phyloP scores from a whole-genome alignment of 2,113 vertebrate genomes.

The Lates calcarifer region DNA sequence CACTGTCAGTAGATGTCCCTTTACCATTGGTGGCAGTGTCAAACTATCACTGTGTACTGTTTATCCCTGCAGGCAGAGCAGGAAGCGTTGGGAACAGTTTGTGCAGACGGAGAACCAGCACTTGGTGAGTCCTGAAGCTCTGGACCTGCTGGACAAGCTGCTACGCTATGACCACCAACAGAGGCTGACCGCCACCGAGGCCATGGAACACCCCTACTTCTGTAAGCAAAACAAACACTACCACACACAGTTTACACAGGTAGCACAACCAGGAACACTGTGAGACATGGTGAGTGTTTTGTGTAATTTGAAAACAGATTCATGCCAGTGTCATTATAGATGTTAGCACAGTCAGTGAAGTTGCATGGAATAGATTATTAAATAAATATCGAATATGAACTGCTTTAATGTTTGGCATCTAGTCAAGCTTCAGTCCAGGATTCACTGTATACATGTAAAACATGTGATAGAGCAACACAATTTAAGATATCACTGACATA shows the following conservation, averaged over 20 bases:
- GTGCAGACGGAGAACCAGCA: slow-evolving; percentile 98
- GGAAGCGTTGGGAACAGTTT: slow-evolving; percentile 99
- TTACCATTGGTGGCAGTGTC: neutral
- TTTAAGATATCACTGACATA: no score
- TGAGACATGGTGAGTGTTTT: no score
- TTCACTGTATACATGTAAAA: no score
- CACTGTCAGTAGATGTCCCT: neutral
- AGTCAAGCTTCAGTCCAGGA: no score
- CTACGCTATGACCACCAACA: slow-evolving; percentile 99
- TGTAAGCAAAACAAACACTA: slow-evolving; percentile 84
- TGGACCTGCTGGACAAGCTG: slow-evolving; percentile 98
- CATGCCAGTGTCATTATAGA: no score
- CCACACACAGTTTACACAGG: neutral
- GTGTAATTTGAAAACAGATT: no score
- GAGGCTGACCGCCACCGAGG: slow-evolving; percentile 96
- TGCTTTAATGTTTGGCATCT: no score
- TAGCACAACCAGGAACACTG: neutral
- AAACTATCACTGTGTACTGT: neutral
- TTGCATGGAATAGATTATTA: no score
- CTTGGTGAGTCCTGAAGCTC: slow-evolving; percentile 94
- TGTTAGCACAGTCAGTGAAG: no score
- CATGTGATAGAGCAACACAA: no score
- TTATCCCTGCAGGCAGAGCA: slow-evolving; percentile 89
- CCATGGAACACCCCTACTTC: slow-evolving; percentile 99
- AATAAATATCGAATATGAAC: no score